Evolutionary conservation across 2,888 invertebrate genomes (phyloP).

Genomic region (Acleris emargana): DNA sequence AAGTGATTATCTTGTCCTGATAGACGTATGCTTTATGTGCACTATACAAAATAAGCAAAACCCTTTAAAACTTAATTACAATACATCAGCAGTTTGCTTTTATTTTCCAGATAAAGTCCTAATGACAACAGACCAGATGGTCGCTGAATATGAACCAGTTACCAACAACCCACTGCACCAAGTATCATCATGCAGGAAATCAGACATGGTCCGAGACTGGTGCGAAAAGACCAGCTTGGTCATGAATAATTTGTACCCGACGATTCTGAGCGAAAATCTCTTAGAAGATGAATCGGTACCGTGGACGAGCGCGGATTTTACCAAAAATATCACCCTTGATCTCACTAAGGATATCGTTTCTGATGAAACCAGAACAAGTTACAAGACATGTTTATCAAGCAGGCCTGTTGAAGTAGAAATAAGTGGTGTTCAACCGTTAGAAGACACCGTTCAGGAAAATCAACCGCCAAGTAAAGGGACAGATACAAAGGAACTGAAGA

Average conservation of each 20-base stretch:
- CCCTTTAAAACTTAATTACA: no score
- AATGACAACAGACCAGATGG: slow-evolving; percentile 83
- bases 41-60: no score
- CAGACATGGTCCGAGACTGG: slow-evolving; percentile 74
- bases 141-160: slow-evolving; percentile 83
- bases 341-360: slow-evolving; percentile 49
- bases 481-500: slow-evolving; percentile 41
- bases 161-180: slow-evolving; percentile 59
- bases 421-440: slow-evolving; percentile 63
- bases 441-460: slow-evolving; percentile 53
- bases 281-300: slow-evolving; percentile 64
- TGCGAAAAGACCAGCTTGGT: slow-evolving; percentile 69
- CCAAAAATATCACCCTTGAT: slow-evolving; percentile 58
- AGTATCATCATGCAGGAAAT: slow-evolving; percentile 58
- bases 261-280: slow-evolving; percentile 67
- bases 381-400: slow-evolving; percentile 65
- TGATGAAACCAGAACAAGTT: slow-evolving; percentile 57
- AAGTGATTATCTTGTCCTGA: no score
- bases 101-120: slow-evolving; percentile 83
- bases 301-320: slow-evolving; percentile 53
- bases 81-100: neutral
- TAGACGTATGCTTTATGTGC: no score
- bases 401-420: slow-evolving; percentile 56
- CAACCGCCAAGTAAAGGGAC: slow-evolving; percentile 40
- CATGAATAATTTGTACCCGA: slow-evolving; percentile 75